Evolutionary conservation across 2,113 vertebrate species (phyloP), one percentile per base, ranked within the genome.

Genomic region (Platichthys flesus): DNA sequence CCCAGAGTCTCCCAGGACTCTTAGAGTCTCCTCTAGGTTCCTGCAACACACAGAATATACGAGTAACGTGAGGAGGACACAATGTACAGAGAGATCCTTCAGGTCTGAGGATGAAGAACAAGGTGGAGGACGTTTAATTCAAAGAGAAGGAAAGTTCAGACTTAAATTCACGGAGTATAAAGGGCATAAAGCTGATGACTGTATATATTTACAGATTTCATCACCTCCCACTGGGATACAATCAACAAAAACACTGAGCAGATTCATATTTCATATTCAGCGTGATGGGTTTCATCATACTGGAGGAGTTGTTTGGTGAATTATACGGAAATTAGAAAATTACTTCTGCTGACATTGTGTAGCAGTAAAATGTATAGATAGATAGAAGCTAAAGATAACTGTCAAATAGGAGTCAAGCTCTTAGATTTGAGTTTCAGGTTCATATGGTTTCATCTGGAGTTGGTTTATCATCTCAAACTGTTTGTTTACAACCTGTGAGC

Each of bases 1-100:
- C 67, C 85, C 76, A 49, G 57, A 35, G 69, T 61, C 74, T 77
- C 58, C 2, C 1, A 26, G 60, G 72, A 71, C 76, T 24, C 23
- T 3, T 10, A 60, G 28, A 63, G 54, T 0, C 2, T n/a, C 51
- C 24, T 42, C 20, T n/a, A 42, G 31, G 35, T 47, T 71, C 47
- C 54, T 52, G 56, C 49, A 15, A 20, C 24, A 15, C 57, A 28
- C 24, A 28, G 10, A 63, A 40, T 3, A 16, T 26, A 40, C 18
- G 23, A 49, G 47, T 18, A 65, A 40, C 28, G 26, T 31, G 28
- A 31, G 28, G 28, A 15, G 14, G 51, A 78, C 55, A 72, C 40
- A 45, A 73, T 16, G 67, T 23, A 51, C 58, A 63, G 57, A 65
- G 31, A 10, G 23, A 9, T 64, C 63, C 2, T 70, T 56, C 14